Evolutionary conservation across 2,888 invertebrate genomes (phyloP).

Genomic region (Aspidiotus rigidus): DNA sequence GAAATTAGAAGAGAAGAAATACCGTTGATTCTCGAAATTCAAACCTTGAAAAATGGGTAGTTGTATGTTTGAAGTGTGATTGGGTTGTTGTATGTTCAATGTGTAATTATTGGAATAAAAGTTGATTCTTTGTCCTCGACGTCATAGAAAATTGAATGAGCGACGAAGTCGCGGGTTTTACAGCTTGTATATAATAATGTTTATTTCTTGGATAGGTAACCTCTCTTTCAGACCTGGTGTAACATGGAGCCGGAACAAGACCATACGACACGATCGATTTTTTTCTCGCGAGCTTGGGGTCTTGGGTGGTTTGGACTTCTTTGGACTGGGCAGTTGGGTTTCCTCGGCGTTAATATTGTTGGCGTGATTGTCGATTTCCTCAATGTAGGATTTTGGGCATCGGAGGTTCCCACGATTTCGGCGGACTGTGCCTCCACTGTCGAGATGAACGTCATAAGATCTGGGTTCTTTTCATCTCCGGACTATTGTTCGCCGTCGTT

Average conservation of each 20-base stretch:
- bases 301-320: neutral
- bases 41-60: no score
- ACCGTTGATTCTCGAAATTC: no score
- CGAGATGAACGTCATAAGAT: neutral
- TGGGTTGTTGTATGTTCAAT: no score
- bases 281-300: neutral
- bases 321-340: neutral
- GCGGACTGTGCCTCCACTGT: neutral
- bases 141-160: no score
- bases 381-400: neutral
- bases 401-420: no score
- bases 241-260: neutral
- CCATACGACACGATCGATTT: neutral
- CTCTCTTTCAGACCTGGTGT: neutral
- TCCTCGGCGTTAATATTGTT: no score
- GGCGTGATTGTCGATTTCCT: neutral
- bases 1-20: no score
- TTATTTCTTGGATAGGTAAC: neutral
- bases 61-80: no score
- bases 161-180: no score
- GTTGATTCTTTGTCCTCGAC: no score
- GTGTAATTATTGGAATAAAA: no score
- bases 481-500: neutral
- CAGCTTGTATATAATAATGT: no score
- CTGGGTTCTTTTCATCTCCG: neutral